Conservation (phyloP, 37 sponge, comb jelly and placozoan species). For the Hexactinellida sp. region DNA sequence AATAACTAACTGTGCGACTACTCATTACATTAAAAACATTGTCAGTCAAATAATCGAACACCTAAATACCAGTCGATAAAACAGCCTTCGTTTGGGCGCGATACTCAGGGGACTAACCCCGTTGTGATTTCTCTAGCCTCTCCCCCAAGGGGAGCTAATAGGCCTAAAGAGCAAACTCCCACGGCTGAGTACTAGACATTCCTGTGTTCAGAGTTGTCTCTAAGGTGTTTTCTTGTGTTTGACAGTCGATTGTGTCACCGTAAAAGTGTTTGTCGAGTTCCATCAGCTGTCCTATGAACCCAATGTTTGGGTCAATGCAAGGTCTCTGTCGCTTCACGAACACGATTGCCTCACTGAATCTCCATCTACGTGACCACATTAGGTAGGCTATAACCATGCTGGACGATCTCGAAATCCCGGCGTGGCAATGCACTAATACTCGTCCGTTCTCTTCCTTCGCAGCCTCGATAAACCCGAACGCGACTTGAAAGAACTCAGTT, state of each 20-base stretch:
- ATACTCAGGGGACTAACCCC: too few species aligned
- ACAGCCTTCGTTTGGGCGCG: too few species aligned
- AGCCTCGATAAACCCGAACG: background rate
- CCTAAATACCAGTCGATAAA: too few species aligned
- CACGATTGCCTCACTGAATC: background rate
- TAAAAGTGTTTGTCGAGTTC: background rate
- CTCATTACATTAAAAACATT: too few species aligned
- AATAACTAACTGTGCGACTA: too few species aligned
- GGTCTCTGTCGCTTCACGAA: constrained; percentile 1
- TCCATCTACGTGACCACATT: background rate
- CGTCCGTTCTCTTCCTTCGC: background rate
- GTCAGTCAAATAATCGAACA: too few species aligned
- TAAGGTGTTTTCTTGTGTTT: background rate
- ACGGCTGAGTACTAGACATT: background rate
- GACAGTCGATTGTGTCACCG: background rate
- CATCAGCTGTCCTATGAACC: background rate
- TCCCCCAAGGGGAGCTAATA: background rate
- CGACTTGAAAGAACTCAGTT: background rate
- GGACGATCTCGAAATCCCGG: background rate
- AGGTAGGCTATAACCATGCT: background rate
- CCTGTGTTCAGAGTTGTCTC: background rate
- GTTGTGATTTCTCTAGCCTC: too few species aligned
- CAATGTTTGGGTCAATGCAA: constrained; percentile 3
- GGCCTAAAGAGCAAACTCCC: background rate
- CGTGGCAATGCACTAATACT: background rate